Evolutionary conservation across 2,113 vertebrate species (phyloP).

Genomic region (Penelope pileata): DNA sequence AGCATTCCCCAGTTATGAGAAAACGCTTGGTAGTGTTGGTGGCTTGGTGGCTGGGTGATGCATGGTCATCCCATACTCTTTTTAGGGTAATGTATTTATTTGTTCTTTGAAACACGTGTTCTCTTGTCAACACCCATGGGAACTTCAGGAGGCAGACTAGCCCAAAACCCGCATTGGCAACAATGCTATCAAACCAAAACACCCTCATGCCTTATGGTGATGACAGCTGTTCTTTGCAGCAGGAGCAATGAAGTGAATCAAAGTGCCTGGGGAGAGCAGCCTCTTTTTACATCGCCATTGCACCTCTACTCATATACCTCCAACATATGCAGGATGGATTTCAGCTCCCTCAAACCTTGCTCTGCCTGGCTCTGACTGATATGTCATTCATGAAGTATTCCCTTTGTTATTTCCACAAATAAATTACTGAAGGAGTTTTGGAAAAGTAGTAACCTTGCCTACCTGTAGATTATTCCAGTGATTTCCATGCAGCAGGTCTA

Average conservation of each 20-base stretch:
- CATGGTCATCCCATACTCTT: background rate
- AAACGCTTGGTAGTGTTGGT: background rate
- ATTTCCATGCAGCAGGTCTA: background rate
- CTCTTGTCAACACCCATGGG: background rate
- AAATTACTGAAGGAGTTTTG: background rate
- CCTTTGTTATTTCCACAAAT: background rate
- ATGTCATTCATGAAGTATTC: background rate
- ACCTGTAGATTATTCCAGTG: background rate
- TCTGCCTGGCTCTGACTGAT: background rate
- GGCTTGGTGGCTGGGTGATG: background rate
- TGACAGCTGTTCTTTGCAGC: background rate
- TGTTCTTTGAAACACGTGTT: background rate
- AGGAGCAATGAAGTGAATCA: background rate
- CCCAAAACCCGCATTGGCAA: conserved; percentile 6
- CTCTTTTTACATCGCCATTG: background rate
- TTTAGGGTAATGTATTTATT: background rate
- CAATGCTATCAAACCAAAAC: background rate
- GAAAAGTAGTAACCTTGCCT: background rate
- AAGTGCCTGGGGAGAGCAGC: background rate
- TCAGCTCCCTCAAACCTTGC: background rate
- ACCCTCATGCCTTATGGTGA: background rate
- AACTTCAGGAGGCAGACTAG: background rate
- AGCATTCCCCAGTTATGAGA: background rate
- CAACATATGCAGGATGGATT: background rate
- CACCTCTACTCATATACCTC: background rate